Evolutionary conservation across 2,888 invertebrate genomes (phyloP), one percentile per base, ranked within the genome.

Genomic region (Drosophila prostipennis): DNA sequence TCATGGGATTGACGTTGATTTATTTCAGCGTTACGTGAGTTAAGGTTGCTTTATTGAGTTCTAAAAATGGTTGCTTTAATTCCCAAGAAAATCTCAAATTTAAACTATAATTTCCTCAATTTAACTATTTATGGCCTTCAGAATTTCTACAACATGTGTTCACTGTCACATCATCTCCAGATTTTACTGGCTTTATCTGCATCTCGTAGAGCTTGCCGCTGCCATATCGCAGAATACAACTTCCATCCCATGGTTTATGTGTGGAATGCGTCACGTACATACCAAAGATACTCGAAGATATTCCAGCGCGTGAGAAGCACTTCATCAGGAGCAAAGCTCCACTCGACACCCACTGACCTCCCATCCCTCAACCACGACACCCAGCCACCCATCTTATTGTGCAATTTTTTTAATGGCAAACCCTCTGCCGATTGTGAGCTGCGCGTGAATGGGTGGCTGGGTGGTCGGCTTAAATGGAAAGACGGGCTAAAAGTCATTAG

Each of bases 201-300:
- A 58, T 51, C 32, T 49, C 16, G n/a, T 3, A 29, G n/a, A 19
- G n/a, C 36, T 34, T 5, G 26, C n/a, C 26, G 26, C 26, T 14
- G 43, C 13, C 13, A 11, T 19, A 40, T 48, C 13, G n/a, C 29
- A n/a, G n/a, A 16, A 14, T 6, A 16, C 4, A 34, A 37, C 23
- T 29, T 29, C 23, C 8, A 10, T 37, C 39, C 48, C 70, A 68
- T 39, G 2, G 37, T 63, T 29, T 29, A 11, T 42, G 45, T 16
- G 34, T n/a, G 43, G 34, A 51, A 49, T 65, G 59, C 52, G 68
- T 69, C 56, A 78, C 60, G 63, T 67, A 73, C 60, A 57, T 67
- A 76, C 78, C 79, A 79, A 77, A 82, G 72, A 84, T 81, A 76
- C 79, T 84, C 64, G 72, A 77, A 80, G 69, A 78, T 78, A 80